Evolutionary conservation across 2,113 vertebrate species (phyloP).

Genomic region (Equus quagga): DNA sequence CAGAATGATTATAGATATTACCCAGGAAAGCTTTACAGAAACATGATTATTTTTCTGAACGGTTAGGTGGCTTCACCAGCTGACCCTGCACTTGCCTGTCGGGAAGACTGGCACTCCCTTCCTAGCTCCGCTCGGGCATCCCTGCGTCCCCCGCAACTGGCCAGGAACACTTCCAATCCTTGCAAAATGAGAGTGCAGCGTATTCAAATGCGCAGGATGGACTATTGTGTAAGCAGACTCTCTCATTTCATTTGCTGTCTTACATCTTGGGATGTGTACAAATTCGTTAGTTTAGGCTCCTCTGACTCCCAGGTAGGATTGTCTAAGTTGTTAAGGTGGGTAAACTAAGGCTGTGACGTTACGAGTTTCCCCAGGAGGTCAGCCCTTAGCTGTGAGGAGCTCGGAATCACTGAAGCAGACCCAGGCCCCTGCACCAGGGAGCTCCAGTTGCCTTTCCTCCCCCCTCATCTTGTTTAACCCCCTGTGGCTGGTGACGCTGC

Average conservation of each 20-base stretch:
- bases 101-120: neutral
- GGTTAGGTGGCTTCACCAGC: rapidly evolving
- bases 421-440: neutral
- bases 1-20: neutral
- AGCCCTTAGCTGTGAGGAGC: neutral
- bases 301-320: neutral
- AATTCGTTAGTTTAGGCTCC: neutral
- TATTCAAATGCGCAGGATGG: neutral
- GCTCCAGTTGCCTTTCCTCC: neutral
- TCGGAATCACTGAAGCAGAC: neutral
- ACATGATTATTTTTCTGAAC: neutral
- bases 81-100: neutral
- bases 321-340: neutral
- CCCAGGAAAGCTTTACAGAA: neutral
- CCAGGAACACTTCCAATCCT: neutral
- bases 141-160: too few relatives aligned
- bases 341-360: neutral
- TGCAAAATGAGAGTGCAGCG: neutral
- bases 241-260: neutral
- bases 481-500: neutral
- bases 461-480: neutral
- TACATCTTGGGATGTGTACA: neutral
- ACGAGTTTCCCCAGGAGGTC: neutral
- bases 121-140: neutral
- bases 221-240: neutral